phyloP scores from a whole-genome alignment of 2,797 vertebrate species.

The Sebastolobus alascanus region DNA sequence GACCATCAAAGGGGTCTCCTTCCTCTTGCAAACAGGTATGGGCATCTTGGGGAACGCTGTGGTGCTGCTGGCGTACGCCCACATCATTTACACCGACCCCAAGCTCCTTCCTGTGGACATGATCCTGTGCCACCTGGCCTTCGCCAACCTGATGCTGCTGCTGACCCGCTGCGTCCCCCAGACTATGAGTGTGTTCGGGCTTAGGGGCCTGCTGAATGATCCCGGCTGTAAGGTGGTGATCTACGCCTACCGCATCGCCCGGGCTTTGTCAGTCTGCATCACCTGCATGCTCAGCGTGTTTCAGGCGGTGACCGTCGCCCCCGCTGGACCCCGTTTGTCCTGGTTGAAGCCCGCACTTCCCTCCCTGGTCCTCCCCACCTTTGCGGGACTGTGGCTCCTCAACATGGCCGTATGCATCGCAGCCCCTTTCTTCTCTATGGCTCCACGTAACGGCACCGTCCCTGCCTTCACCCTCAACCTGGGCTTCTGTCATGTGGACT shows the following conservation, averaged over 20 bases:
- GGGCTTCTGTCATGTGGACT: conserved; percentile 87
- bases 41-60: conserved; percentile 83
- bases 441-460: conserved; percentile 83
- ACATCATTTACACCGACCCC: conserved; percentile 68
- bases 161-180: conserved; percentile 85
- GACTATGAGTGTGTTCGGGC: conserved; percentile 86
- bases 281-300: conserved; percentile 89
- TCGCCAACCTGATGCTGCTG: conserved; percentile 85
- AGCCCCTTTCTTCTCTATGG: conserved; percentile 83
- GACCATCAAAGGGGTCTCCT: conserved; percentile 88
- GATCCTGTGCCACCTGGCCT: conserved; percentile 86
- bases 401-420: conserved; percentile 86
- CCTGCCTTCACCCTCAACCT: conserved; percentile 87
- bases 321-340: conserved; percentile 67
- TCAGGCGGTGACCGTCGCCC: conserved; percentile 83
- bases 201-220: conserved; percentile 81
- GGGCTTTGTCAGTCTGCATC: conserved; percentile 86
- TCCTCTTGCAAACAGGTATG: conserved; percentile 86
- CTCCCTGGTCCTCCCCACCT: conserved; percentile 79
- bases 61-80: conserved; percentile 81
- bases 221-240: conserved; percentile 86
- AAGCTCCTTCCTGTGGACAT: conserved; percentile 85
- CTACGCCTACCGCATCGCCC: conserved; percentile 82
- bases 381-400: conserved; percentile 82
- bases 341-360: conserved; percentile 79